Conservation (phyloP, 2,888 invertebrate species). For the Ichneumoninae sp. region DNA sequence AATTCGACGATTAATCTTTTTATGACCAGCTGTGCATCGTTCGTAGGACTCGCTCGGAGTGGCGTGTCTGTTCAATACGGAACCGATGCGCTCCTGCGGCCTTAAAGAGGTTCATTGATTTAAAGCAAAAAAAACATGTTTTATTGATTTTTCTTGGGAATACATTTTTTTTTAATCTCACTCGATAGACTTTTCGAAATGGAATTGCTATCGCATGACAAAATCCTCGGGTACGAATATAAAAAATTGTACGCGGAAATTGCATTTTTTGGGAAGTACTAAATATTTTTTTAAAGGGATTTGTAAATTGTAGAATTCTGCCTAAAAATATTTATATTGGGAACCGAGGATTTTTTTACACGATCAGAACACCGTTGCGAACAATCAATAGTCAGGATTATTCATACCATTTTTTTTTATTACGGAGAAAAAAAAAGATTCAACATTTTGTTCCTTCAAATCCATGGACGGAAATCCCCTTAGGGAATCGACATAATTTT, state of each 20-base stretch:
- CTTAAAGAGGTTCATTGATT: background rate
- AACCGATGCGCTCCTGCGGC: background rate
- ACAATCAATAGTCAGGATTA: no score
- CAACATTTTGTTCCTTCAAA: no score
- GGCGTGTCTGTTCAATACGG: background rate
- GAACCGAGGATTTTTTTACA: no score
- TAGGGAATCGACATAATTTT: no score
- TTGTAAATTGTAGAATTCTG: no score
- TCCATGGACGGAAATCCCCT: no score
- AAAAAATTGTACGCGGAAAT: background rate
- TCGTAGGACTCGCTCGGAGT: background rate
- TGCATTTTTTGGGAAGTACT: background rate
- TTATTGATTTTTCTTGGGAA: background rate
- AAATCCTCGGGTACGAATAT: background rate
- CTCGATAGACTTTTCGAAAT: background rate
- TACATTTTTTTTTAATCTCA: background rate
- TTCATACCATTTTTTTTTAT: no score
- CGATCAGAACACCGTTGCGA: no score
- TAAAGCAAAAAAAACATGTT: background rate
- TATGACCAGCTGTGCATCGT: constrained; percentile 27
- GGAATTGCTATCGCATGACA: background rate
- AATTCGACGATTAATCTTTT: constrained; percentile 42
- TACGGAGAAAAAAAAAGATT: no score
- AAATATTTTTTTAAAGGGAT: background rate
- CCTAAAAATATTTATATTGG: no score